phyloP scores from a whole-genome alignment of 53 echinoderm and acorn worm species.

The Holothuria scabra region DNA sequence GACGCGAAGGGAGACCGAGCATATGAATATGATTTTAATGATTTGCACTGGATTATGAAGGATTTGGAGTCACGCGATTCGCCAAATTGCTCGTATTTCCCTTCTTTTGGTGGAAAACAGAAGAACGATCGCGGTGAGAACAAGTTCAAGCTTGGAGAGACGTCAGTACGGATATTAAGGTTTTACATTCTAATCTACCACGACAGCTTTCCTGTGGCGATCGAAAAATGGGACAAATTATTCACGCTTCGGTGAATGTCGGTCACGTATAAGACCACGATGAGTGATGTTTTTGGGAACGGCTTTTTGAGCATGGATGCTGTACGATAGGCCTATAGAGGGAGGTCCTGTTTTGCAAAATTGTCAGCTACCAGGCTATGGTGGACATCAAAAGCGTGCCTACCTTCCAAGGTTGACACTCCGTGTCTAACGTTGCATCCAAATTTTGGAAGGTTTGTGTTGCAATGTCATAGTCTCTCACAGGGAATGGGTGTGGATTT shows the following conservation, averaged over 20 bases:
- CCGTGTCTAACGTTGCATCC: no score
- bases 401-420: no score
- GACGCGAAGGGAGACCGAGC: conserved; percentile 4
- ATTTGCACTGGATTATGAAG: neutral
- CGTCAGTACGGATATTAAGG: neutral
- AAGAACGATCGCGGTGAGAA: neutral
- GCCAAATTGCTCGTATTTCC: conserved; percentile 4
- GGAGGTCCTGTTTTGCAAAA: no score
- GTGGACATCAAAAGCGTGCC: no score
- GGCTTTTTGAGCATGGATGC: no score
- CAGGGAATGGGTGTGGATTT: no score
- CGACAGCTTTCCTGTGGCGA: conserved; percentile 10
- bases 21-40: conserved; percentile 26
- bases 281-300: no score
- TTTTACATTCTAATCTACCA: conserved; percentile 20
- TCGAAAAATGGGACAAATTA: conserved; percentile 4
- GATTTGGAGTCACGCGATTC: conserved; percentile 19
- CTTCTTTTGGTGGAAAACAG: neutral
- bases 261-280: conserved; percentile 6
- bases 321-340: no score
- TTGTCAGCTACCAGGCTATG: no score
- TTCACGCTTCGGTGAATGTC: conserved; percentile 16
- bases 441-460: no score
- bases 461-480: no score
- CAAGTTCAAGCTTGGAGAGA: neutral